Conservation (phyloP, 2,888 invertebrate species). For the Onthophagus sagittarius region DNA sequence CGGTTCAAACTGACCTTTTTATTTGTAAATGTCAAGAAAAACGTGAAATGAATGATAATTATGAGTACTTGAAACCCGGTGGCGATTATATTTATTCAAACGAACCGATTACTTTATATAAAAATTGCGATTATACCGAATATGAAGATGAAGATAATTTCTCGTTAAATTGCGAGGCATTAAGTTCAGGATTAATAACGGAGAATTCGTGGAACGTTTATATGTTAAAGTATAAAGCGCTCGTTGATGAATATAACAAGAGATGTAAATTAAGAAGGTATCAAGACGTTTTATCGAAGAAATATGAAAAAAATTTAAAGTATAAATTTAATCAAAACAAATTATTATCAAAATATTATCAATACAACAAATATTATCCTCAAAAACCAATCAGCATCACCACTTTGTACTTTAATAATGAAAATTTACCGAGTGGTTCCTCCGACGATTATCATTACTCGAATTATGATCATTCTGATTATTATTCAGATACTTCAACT, state of each 20-base stretch:
- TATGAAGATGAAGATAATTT: neutral
- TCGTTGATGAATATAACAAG: neutral
- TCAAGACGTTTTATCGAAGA: neutral
- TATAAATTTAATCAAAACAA: neutral
- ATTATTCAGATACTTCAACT: slow-evolving; percentile 6
- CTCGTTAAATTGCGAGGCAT: slow-evolving; percentile 2
- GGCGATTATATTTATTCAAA: neutral
- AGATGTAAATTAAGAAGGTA: neutral
- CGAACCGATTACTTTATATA: neutral
- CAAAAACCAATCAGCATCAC: neutral
- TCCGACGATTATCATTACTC: neutral
- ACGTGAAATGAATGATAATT: neutral
- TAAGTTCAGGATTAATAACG: neutral
- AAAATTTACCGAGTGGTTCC: neutral
- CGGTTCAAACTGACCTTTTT: neutral
- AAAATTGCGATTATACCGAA: neutral
- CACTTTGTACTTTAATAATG: slow-evolving; percentile 3
- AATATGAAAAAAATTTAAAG: neutral
- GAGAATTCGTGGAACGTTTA: neutral
- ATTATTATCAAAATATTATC: neutral
- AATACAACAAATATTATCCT: neutral
- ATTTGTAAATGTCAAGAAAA: neutral
- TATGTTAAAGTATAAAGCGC: neutral
- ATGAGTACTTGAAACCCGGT: neutral
- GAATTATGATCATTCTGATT: neutral